These are phyloP conservation scores for Anodontia alba DNA, from an alignment of 2,888 invertebrate species.

Conservation along the genomic window DNA sequence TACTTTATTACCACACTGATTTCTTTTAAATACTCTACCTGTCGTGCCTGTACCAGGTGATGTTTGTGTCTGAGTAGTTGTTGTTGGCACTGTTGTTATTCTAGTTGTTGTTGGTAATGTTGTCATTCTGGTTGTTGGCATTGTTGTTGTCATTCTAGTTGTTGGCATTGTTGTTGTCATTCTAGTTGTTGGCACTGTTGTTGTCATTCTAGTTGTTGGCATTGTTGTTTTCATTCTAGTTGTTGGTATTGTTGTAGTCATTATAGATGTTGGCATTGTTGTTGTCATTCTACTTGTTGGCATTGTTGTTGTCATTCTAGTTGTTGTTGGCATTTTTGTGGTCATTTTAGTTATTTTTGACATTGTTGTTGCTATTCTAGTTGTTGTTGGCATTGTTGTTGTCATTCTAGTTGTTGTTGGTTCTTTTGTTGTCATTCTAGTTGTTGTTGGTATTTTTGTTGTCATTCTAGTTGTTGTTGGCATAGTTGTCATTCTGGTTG, in stretches of 20 bases:
- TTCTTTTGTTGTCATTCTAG: background rate
- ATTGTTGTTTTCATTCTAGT: background rate
- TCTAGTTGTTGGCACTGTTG: background rate
- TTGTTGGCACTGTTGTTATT: background rate
- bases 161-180: background rate
- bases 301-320: background rate
- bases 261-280: background rate
- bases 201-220: background rate
- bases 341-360: background rate
- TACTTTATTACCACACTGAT: no score
- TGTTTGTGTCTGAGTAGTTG: background rate
- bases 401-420: background rate
- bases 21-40: background rate
- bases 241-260: background rate
- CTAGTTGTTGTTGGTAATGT: no score
- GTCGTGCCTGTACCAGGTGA: background rate
- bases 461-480: background rate
- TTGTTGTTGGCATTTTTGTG: background rate
- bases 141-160: background rate
- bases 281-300: background rate
- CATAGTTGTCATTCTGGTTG: background rate
- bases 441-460: background rate
- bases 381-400: background rate
- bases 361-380: background rate
- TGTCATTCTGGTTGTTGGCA: background rate